Evolutionary conservation across 2,797 vertebrate species (phyloP).

Genomic region (Premnoplex brunnescens): DNA sequence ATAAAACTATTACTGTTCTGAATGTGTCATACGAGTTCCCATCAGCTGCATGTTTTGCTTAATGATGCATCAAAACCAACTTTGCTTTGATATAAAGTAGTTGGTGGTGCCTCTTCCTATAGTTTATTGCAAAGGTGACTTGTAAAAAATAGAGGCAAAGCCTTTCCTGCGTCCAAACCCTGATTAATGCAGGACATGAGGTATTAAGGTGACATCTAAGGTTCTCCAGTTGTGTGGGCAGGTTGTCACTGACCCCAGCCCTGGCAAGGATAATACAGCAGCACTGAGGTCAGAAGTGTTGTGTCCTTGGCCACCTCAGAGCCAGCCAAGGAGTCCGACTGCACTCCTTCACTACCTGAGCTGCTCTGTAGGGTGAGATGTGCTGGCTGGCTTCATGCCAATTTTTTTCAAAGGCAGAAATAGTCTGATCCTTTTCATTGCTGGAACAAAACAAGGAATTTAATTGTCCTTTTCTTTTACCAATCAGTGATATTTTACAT

Average conservation of each 20-base stretch:
- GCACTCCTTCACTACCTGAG: not conserved
- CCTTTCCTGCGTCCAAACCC: not conserved
- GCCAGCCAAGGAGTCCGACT: not conserved
- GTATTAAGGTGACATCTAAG: not conserved
- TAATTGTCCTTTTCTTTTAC: not conserved
- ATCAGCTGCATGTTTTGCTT: not conserved
- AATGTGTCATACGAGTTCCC: not conserved
- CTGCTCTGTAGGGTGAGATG: not conserved
- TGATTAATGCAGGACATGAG: not conserved
- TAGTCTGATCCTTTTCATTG: not conserved
- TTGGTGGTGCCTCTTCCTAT: not conserved
- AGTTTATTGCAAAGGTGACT: not conserved
- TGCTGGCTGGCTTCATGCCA: not conserved
- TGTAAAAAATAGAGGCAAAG: not conserved
- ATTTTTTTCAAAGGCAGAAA: not conserved
- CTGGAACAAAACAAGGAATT: not conserved
- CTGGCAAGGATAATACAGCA: not conserved
- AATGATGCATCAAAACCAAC: not conserved
- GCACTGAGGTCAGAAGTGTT: not conserved
- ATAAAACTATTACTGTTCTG: not conserved
- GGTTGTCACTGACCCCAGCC: not conserved
- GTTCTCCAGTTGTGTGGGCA: not conserved
- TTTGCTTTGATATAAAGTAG: not conserved
- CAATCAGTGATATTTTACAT: not conserved
- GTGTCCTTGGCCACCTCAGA: not conserved